Evolutionary conservation across 1,140 invertebrate genomes (phyloP), one percentile per base, ranked within the genome.

Genomic region (Leptonema lineaticorne): DNA sequence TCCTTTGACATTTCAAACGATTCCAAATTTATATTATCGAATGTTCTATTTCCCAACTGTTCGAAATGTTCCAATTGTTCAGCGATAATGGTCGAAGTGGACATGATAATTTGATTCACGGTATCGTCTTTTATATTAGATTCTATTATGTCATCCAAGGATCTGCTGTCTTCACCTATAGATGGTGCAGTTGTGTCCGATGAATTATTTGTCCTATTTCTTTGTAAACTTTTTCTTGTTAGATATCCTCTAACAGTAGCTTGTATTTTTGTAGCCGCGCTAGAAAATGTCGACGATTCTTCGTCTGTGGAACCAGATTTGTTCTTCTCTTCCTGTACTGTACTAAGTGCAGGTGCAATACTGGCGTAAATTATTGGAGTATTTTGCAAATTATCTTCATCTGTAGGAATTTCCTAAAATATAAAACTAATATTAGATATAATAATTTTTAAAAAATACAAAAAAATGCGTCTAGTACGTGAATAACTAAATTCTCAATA

Each of bases 251-350:
- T 27, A 11, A 73, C 71, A 16, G 64, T 65, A n/a, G 71, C 71
- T 68, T 73, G 71, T 18, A 73, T 73, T 69, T 73, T 73, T 50
- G 71, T 73, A n/a, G 71, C 71, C 0, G 71, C 71, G 48, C 71
- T 73, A 16, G 71, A 73, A 67, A 73, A 73, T 26, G 71, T 73
- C 14, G 71, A 73, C 16, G 71, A 69, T 62, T 73, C 71, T 30
- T 73, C 71, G 50, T 73, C 71, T 0, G 71, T 73, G 18, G 71
- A 69, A 62, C 29, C 67, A 16, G 71, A 73, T n/a, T 16, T 37
- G 56, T 68, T 68, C 11, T 67, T 69, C 56, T 73, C 71, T 63
- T 73, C 71, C 1, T 59, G 59, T 8, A 73, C 41, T 11, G 71
- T 73, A 58, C 64, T 69, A 18, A 73, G 53, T 28, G 30, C 41